Base-by-base conservation (phyloP, 1,140 invertebrate genomes). In the Harpegnathos saltator region DNA sequence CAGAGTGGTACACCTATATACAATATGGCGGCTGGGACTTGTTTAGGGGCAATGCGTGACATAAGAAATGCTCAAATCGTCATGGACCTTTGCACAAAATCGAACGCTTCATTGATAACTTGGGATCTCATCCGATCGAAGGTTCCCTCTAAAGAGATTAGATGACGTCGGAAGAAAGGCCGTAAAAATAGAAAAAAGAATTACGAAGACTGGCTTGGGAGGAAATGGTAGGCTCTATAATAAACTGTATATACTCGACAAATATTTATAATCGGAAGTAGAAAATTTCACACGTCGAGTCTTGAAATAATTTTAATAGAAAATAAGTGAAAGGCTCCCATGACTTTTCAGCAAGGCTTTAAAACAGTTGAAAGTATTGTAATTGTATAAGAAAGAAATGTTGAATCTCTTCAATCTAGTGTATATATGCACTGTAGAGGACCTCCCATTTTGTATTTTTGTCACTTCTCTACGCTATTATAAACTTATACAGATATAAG, bases 11-110 rank as follows among this genome's bases (percentile, higher is more conserved):
- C 96, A 88, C 96, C 97, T 17, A 95, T 99, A 71, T 98, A 98
- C 91, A 98, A 98, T 90, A 95, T 97, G 87, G 98, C 98, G 19
- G 96, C 97, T 48, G 98, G 98, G 1, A 97, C 97, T 56, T 98
- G 98, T 91, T 92, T 98, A 17, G 96, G 96, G 22, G 96, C 95
- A 0, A 89, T 95, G 4, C 92, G 94, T 0, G 92, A 94, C 3
- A 90, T 92, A 58, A 92, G 94, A 7, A 95, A 95, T 14, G 94
- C 96, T 24, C 93, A 94, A 4, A 87, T 98, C 3, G 90, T 95
- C 12, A 96, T 98, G 95, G 96, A 96, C 61, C 93, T 98, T 44
- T 98, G 97, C 89, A 95, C 96, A 33, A 96, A 95, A 88, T 87
- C 94, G 9, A 93, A 94, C 26, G 86, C 87, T 58, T 87, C 93